A percentile compares a stretch with the other conserved stretches of the same genome.
Conservation (phyloP, 2,888 invertebrate genomes). For the Galerucella nymphaeae region DNA sequence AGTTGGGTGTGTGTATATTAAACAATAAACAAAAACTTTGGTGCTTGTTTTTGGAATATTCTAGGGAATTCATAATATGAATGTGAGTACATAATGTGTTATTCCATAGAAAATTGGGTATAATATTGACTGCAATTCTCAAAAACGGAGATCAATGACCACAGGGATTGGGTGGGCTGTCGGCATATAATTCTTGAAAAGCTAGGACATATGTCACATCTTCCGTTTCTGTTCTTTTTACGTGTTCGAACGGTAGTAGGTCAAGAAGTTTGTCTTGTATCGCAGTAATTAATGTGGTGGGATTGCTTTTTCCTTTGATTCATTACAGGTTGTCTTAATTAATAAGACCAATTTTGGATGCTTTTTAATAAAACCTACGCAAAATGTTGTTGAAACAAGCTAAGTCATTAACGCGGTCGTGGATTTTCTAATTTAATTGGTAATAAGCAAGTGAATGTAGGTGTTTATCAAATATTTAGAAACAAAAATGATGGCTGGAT, state of each 20-base stretch:
- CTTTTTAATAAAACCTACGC: conserved; percentile 40
- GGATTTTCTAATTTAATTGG: conserved; percentile 20
- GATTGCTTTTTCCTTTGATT: conserved; percentile 43
- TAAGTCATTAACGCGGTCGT: conserved; percentile 19
- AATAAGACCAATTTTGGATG: conserved; percentile 37
- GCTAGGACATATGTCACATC: conserved; percentile 48
- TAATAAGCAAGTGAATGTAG: conserved; percentile 3
- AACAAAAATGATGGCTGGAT: background rate
- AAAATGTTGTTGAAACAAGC: conserved; percentile 25
- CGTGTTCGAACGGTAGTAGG: conserved; percentile 37
- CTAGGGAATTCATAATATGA: conserved; percentile 48
- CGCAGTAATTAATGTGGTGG: conserved; percentile 43
- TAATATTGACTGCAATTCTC: background rate
- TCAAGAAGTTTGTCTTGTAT: conserved; percentile 41
- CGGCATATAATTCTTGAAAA: conserved; percentile 51
- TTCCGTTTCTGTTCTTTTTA: conserved; percentile 40
- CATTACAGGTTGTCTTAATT: conserved; percentile 40
- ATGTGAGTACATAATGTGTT: conserved; percentile 50
- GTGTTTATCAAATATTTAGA: background rate
- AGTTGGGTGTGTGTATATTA: conserved; percentile 54
- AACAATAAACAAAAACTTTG: conserved; percentile 46
- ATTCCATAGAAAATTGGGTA: background rate
- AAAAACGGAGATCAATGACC: conserved; percentile 62
- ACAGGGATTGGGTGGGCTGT: conserved; percentile 65
- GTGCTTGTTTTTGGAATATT: conserved; percentile 44